phyloP scores from a whole-genome alignment of 2,113 vertebrate species.

The Thalassoma bifasciatum region DNA sequence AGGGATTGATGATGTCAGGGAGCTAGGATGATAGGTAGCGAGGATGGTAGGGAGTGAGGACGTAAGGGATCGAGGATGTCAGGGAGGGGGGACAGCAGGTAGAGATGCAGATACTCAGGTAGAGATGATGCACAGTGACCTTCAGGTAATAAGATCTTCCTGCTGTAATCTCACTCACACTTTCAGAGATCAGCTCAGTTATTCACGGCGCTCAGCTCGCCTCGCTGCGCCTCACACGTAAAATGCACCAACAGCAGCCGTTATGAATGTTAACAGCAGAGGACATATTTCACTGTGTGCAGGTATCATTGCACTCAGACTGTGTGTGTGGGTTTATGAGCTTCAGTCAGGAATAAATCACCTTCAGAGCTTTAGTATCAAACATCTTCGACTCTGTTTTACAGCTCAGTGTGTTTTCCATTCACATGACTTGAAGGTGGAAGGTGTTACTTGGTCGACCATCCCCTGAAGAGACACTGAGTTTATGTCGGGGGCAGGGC shows the following conservation, averaged over 20 bases:
- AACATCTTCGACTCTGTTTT: too few relatives aligned
- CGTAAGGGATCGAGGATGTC: neutral
- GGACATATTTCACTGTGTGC: constrained; percentile 4
- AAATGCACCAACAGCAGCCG: neutral
- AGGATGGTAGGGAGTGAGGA: too few relatives aligned
- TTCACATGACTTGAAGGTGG: too few relatives aligned
- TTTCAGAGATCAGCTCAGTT: constrained; percentile 7
- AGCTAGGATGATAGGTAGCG: too few relatives aligned
- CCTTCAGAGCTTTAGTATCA: too few relatives aligned
- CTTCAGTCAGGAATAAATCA: too few relatives aligned
- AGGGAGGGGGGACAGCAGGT: neutral
- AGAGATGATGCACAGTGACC: neutral
- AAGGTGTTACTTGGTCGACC: too few relatives aligned
- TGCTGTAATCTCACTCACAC: too few relatives aligned
- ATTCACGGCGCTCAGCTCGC: neutral
- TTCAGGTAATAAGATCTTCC: constrained; percentile 21
- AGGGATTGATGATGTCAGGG: too few relatives aligned
- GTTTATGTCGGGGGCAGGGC: too few relatives aligned
- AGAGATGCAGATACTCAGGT: neutral
- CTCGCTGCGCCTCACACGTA: neutral
- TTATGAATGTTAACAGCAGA: constrained; percentile 1
- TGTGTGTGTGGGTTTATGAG: neutral
- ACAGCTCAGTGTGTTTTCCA: too few relatives aligned
- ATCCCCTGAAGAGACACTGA: too few relatives aligned
- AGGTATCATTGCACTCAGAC: neutral